Evolutionary conservation across 1,140 invertebrate species (phyloP).

Genomic region (Dinoponera quadriceps): DNA sequence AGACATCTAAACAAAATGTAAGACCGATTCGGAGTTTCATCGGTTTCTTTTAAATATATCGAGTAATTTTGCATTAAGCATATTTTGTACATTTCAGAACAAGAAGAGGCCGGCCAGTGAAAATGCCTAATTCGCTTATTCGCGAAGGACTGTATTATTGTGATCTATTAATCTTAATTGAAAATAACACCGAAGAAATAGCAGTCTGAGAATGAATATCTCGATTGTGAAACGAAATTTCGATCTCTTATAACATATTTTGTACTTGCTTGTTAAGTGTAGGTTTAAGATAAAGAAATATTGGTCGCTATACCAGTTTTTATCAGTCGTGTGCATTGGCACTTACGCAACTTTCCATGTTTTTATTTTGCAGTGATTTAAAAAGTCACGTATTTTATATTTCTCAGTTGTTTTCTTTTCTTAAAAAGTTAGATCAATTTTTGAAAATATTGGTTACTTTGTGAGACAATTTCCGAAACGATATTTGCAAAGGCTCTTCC

Average conservation of each 20-base stretch:
- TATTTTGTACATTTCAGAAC: constrained; percentile 75
- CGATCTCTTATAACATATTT: constrained; percentile 25
- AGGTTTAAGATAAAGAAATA: constrained; percentile 29
- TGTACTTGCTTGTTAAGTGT: constrained; percentile 20
- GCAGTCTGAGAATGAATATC: constrained; percentile 35
- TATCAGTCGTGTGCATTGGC: background rate
- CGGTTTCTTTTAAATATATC: background rate
- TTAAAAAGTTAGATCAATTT: background rate
- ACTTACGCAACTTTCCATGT: background rate
- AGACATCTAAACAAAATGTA: constrained; percentile 83
- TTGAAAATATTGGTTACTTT: background rate
- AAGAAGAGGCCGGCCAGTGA: constrained; percentile 81
- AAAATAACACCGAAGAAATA: constrained; percentile 49
- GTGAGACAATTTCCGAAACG: background rate
- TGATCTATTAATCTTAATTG: constrained; percentile 73
- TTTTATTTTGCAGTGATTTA: constrained; percentile 2
- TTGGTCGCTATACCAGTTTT: background rate
- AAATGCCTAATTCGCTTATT: constrained; percentile 77
- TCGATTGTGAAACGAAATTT: constrained; percentile 18
- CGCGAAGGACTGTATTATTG: constrained; percentile 70
- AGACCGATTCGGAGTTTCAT: constrained; percentile 26
- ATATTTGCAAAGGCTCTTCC: constrained; percentile 28
- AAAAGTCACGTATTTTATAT: background rate
- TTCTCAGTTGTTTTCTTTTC: background rate
- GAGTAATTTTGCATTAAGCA: background rate